These are phyloP conservation scores for Eutrigla gurnardus DNA, from an alignment of 2,797 vertebrate genomes.

Conservation along the genomic window DNA sequence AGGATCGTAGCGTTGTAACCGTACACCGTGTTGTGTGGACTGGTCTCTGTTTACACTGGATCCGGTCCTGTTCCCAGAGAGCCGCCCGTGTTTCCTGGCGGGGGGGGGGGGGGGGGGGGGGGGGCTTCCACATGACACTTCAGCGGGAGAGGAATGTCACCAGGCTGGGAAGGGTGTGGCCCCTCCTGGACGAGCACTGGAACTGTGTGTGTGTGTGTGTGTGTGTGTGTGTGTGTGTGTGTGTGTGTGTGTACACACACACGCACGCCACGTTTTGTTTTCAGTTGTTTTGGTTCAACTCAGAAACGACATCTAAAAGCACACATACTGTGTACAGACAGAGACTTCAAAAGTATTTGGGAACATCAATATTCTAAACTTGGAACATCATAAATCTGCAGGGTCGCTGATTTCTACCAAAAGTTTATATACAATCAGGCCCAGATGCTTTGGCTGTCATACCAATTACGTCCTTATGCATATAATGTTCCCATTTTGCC, in stretches of 20 bases:
- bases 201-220: slow-evolving; percentile 2
- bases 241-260: neutral
- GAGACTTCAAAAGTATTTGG: too few species aligned
- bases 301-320: neutral
- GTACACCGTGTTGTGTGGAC: slow-evolving; percentile 65
- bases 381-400: neutral
- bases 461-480: neutral
- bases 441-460: slow-evolving; percentile 21
- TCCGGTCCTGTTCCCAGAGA: slow-evolving; percentile 41
- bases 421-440: neutral
- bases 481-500: neutral
- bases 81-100: slow-evolving; percentile 36
- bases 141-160: slow-evolving; percentile 60
- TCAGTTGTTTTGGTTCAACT: neutral
- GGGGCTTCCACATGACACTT: slow-evolving; percentile 55
- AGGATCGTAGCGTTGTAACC: slow-evolving; percentile 65
- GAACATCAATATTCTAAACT: slow-evolving; percentile 1
- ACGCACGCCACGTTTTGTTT: slow-evolving; percentile 7
- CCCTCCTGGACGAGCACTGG: too few species aligned
- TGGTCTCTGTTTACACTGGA: slow-evolving; percentile 73
- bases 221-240: neutral
- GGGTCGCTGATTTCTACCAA: slow-evolving; percentile 24
- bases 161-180: slow-evolving; percentile 69
- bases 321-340: neutral
- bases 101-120: slow-evolving; percentile 22